These are phyloP conservation scores for Heliconius nattereri DNA, from an alignment of 1,140 invertebrate species.

Conservation along the genomic window DNA sequence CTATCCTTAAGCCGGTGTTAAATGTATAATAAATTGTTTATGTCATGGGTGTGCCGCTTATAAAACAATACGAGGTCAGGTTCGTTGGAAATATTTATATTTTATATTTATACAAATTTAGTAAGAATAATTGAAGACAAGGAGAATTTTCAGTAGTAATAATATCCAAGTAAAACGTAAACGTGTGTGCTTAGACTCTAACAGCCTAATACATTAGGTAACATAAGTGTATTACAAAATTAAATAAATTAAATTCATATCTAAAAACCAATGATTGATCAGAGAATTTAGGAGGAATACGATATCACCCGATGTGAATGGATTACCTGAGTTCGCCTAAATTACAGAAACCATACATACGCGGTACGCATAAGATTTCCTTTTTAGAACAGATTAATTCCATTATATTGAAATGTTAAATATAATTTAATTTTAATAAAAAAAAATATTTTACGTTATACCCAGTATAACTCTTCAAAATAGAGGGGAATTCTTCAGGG, in stretches of 20 bases:
- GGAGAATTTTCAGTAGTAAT: too few relatives aligned
- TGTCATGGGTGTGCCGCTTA: background rate
- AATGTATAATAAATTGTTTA: slow-evolving; percentile 32
- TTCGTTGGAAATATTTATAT: background rate
- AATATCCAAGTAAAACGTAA: too few relatives aligned
- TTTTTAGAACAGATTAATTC: slow-evolving; percentile 75
- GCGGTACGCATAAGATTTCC: slow-evolving; percentile 70
- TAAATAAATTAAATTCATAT: background rate
- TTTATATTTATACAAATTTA: background rate
- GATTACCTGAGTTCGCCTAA: slow-evolving; percentile 72
- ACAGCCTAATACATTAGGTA: background rate
- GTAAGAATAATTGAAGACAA: too few relatives aligned
- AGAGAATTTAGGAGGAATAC: slow-evolving; percentile 41
- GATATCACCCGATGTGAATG: slow-evolving; percentile 64
- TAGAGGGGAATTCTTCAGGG: too few relatives aligned
- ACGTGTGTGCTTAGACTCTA: background rate
- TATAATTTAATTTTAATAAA: background rate
- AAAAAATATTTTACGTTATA: background rate
- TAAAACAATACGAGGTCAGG: background rate
- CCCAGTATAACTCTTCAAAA: background rate
- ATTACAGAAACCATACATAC: slow-evolving; percentile 79
- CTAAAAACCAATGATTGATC: background rate
- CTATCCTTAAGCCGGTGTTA: slow-evolving; percentile 53
- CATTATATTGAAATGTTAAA: slow-evolving; percentile 44
- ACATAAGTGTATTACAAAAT: background rate